Conservation (phyloP, 1,140 invertebrate genomes). For the Penaeus japonicus region DNA sequence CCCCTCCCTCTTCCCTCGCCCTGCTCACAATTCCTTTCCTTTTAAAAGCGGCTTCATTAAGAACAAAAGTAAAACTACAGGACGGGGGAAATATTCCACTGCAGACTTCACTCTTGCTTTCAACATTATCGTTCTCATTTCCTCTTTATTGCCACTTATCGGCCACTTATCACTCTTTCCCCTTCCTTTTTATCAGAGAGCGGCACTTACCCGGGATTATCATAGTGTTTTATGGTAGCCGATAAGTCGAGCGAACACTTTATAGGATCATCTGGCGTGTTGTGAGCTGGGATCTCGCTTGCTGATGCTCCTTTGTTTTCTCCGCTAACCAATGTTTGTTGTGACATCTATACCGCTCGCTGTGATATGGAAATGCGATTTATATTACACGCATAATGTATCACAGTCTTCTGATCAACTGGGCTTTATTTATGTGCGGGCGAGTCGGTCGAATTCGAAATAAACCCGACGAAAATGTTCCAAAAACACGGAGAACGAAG, state of each 20-base stretch:
- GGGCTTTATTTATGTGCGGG: too few species aligned
- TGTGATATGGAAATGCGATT: too few species aligned
- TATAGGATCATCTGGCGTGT: slow-evolving; percentile 36
- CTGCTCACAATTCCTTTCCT: too few species aligned
- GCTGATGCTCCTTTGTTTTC: not conserved
- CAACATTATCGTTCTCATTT: slow-evolving; percentile 27
- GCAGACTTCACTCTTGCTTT: slow-evolving; percentile 9
- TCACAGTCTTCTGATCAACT: too few species aligned
- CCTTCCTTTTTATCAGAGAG: slow-evolving; percentile 17
- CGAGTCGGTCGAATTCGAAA: too few species aligned
- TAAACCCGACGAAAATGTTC: too few species aligned
- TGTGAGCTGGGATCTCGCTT: not conserved
- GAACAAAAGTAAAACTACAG: not conserved
- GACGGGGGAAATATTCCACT: not conserved
- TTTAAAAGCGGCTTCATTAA: too few species aligned
- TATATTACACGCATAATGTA: too few species aligned
- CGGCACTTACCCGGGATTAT: slow-evolving; percentile 32
- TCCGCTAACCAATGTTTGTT: not conserved
- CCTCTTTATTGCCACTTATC: slow-evolving; percentile 39
- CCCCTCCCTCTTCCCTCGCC: not conserved
- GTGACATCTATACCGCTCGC: too few species aligned
- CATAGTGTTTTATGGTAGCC: slow-evolving; percentile 21
- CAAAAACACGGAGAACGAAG: too few species aligned
- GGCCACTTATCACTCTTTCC: slow-evolving; percentile 26
- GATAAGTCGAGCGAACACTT: slow-evolving; percentile 21